Evolutionary conservation across 2,113 vertebrate genomes (phyloP), one percentile per base, ranked within the genome.

Genomic region (Sterrhoptilus dennistouni): DNA sequence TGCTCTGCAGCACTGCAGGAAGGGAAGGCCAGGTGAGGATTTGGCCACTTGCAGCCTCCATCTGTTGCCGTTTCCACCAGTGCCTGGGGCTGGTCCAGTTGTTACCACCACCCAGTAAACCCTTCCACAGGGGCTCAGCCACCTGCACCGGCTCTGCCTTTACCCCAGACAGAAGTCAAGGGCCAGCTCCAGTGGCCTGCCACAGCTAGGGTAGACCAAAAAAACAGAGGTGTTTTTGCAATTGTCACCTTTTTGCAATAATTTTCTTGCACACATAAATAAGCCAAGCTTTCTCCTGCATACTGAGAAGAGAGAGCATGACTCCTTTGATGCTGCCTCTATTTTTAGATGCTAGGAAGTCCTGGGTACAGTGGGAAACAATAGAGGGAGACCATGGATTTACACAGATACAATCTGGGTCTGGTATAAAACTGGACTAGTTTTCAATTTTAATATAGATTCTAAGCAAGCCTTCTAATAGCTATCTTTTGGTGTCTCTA

Each of bases 401-500:
- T 76, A 60, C 27, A 18, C 27, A 56, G 35, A 24, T 27, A 33
- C 6, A 40, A 60, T 40, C 36, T 69, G 28, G 3, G 17, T 28
- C 23, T 29, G 20, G 11, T 35, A 25, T 35, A 63, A 91, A 70
- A 74, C 21, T 42, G 44, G 64, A 56, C 49, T 45, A 68, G 29
- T 40, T 61, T 66, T 60, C 35, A 70, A 3, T 69, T 83, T 89
- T 56, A 77, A 74, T 59, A 42, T 8, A 74, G 50, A 81, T 42
- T 23, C 15, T 61, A 83, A 65, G 33, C 38, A 88, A 90, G 29
- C 20, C 33, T 92, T 63, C 40, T 69, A 90, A 88, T 57, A 72
- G 61, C 59, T 68, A 56, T 94, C 71, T 88, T 90, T 70, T 35
- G 29, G 17, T 86, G 54, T 83, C 68, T 87, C 57, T 90, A 95